These are phyloP conservation scores for Eupristina koningsbergeri DNA, from an alignment of 1,140 invertebrate genomes.

Conservation along the genomic window DNA sequence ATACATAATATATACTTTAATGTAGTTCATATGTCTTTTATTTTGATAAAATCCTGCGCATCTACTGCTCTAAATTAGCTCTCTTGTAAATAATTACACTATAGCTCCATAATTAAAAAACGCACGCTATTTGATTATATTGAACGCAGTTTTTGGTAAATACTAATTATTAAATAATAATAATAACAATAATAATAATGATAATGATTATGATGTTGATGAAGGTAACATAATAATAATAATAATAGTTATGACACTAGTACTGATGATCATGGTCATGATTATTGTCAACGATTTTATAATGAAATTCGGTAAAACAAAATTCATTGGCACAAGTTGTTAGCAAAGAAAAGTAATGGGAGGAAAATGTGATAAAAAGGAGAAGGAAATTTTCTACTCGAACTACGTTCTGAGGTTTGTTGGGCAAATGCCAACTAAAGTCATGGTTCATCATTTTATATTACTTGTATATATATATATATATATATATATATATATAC, in stretches of 20 bases:
- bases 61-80: conserved; percentile 5
- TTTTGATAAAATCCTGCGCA: not conserved
- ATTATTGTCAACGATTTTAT: not conserved
- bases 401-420: conserved; percentile 9
- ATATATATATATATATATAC: too few species aligned
- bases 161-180: conserved; percentile 19
- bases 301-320: not conserved
- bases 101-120: conserved; percentile 24
- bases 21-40: not conserved
- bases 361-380: not conserved
- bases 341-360: not conserved
- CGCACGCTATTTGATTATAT: conserved; percentile 24
- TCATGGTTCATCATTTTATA: not conserved
- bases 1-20: conserved; percentile 30
- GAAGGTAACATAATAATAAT: not conserved
- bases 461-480: too few species aligned
- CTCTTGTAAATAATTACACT: conserved; percentile 19
- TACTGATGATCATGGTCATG: not conserved
- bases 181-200: not conserved
- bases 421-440: not conserved
- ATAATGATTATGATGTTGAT: not conserved
- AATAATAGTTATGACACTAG: not conserved
- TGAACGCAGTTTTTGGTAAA: conserved; percentile 16
- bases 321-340: not conserved
- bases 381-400: conserved; percentile 15